A percentile compares a stretch with the other conserved stretches of the same genome.
These are phyloP conservation scores for Hycleus phaleratus DNA, from an alignment of 1,140 invertebrate species.

Conservation along the genomic window DNA sequence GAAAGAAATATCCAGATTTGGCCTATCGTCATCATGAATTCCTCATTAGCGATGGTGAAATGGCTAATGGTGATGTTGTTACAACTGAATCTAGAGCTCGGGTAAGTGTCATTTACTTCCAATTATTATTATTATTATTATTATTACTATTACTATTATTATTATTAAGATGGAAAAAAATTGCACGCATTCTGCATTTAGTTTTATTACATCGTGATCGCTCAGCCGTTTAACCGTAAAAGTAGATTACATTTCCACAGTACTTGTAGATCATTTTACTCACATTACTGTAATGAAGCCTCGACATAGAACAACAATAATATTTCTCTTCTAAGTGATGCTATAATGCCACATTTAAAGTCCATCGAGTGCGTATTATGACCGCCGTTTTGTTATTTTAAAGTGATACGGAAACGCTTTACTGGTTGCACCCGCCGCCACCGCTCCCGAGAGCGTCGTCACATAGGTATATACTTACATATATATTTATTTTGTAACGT, in stretches of 20 bases:
- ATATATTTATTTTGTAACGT: too few relatives aligned
- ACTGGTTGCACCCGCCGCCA: conserved; percentile 10
- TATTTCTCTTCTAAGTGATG: too few relatives aligned
- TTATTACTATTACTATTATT: conserved; percentile 4
- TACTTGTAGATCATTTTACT: conserved; percentile 1
- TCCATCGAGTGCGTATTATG: conserved; percentile 4
- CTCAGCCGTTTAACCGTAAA: conserved; percentile 8
- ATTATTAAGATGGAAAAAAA: conserved; percentile 1
- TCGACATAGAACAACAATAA: too few relatives aligned
- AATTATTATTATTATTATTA: background rate
- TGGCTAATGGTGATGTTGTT: conserved; percentile 45
- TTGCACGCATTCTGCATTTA: conserved; percentile 18
- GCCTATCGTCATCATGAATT: conserved; percentile 78
- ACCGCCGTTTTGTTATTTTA: background rate
- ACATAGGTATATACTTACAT: too few relatives aligned
- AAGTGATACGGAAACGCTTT: conserved; percentile 4
- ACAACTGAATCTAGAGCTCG: conserved; percentile 46
- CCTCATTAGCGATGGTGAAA: conserved; percentile 53
- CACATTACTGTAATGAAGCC: conserved; percentile 5
- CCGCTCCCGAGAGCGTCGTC: conserved; percentile 10
- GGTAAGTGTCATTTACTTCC: conserved; percentile 39
- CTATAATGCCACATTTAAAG: too few relatives aligned
- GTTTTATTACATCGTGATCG: conserved; percentile 4
- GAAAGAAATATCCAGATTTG: conserved; percentile 79
- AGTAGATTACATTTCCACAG: conserved; percentile 10